phyloP scores from a whole-genome alignment of 2,797 vertebrate species.

The Chelonia mydas region DNA sequence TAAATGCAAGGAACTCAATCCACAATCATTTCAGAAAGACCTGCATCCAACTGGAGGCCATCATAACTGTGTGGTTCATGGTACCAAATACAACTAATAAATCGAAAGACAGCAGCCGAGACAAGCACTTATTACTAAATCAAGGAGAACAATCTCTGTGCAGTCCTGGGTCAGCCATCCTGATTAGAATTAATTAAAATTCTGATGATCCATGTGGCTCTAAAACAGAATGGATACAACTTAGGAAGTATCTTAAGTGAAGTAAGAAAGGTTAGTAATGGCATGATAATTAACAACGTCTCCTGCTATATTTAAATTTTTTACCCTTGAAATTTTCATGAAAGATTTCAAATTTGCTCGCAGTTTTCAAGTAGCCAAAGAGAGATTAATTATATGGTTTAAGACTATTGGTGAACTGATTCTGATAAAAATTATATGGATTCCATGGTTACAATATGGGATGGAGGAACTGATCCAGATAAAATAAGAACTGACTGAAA shows the following conservation, averaged over 20 bases:
- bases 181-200: conserved; percentile 65
- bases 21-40: conserved; percentile 28
- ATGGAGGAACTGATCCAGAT: conserved; percentile 30
- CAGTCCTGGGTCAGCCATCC: conserved; percentile 17
- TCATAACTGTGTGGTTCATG: conserved; percentile 28
- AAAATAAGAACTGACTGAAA: background rate
- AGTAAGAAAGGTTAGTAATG: conserved; percentile 40
- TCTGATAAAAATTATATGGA: conserved; percentile 37
- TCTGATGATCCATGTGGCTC: conserved; percentile 28
- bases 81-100: conserved; percentile 21
- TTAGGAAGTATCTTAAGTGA: conserved; percentile 42
- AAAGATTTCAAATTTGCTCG: conserved; percentile 68
- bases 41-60: background rate
- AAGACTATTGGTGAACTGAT: conserved; percentile 23
- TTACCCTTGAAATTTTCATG: conserved; percentile 66
- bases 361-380: conserved; percentile 58
- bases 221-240: conserved; percentile 7
- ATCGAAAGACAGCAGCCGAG: background rate
- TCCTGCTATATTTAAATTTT: conserved; percentile 64
- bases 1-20: conserved; percentile 8
- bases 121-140: conserved; percentile 32
- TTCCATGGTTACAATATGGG: background rate
- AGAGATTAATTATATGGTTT: conserved; percentile 52
- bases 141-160: conserved; percentile 37
- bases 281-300: conserved; percentile 50